Conservation (phyloP, 30 jellyfish, hydroid and myxozoan species). For the Chironex yamaguchii region DNA sequence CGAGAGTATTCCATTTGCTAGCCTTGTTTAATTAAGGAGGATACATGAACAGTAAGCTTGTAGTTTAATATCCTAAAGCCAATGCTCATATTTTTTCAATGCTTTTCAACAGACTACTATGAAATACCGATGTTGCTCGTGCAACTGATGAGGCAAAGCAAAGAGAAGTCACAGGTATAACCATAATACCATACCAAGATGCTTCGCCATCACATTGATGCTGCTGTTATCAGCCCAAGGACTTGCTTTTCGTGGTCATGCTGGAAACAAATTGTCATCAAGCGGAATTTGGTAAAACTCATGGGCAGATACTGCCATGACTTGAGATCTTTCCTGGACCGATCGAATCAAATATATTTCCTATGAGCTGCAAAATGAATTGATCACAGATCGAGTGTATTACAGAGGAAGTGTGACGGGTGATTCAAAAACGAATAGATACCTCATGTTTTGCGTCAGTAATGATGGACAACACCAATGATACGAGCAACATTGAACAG, state of each 20-base stretch:
- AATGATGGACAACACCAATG: slow-evolving; percentile 73
- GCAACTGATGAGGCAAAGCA: slow-evolving; percentile 71
- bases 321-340: slow-evolving; percentile 52
- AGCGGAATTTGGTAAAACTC: slow-evolving; percentile 48
- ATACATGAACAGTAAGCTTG: no score
- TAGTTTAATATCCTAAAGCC: no score
- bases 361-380: slow-evolving; percentile 53
- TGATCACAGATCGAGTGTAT: slow-evolving; percentile 29
- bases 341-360: slow-evolving; percentile 57
- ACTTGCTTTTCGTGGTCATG: slow-evolving; percentile 55
- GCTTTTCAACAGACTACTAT: slow-evolving; percentile 29
- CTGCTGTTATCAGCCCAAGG: slow-evolving; percentile 49
- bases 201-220: slow-evolving; percentile 60
- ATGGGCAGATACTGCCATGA: slow-evolving; percentile 58
- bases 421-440: slow-evolving; percentile 33
- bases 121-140: slow-evolving; percentile 56
- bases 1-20: no score
- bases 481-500: slow-evolving; percentile 58
- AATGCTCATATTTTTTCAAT: no score
- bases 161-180: slow-evolving; percentile 40
- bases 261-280: slow-evolving; percentile 40
- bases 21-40: no score
- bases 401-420: slow-evolving; percentile 52
- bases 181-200: slow-evolving; percentile 26
- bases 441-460: slow-evolving; percentile 22